Base-by-base conservation (phyloP, 1,140 invertebrate species). In the Thereuonema tuberculata region DNA sequence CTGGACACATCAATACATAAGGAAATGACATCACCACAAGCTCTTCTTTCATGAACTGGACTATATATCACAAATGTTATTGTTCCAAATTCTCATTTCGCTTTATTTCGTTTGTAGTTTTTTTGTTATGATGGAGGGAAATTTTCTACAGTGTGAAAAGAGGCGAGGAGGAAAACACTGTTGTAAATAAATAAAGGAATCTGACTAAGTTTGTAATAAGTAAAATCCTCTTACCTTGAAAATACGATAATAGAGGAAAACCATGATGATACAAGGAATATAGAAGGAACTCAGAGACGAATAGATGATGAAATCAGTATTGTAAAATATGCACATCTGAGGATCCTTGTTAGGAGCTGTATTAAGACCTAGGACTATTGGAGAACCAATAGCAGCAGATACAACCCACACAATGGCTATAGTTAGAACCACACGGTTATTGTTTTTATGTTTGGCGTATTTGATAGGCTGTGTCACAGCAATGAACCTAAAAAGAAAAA, bases 241-340 rank as follows among this genome's bases (percentile, higher is more conserved):
- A 77, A 99, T 99, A 76, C 85, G 90, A 77, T 92, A 97, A 74
- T 99, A 99, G 27, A 99, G 83, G 74, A 93, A 92, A 70, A 98
- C 89, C 93, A 99, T 98, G 68, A 97, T 92, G 68, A 97, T 84
- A 74, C 94, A 98, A 2, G 96, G 96, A 70, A 99, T 97, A 75
- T 98, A 99, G 82, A 99, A 99, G 64, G 95, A 98, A 57, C 87
- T 90, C 66, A 99, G 81, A 48, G 94, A 98, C 14, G 93, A 98
- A 74, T 93, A 95, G 65, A 99, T 87, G 68, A 99, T 91, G 74
- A 99, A 99, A 76, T 98, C 88, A 52, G 88, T 86, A 77, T 98
- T 98, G 77, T 97, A 96, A 79, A 99, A 99, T 58, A 90, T 78
- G 76, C 95, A 98, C 62, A 60, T 14, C 54, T 53, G 24, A 27